Percentiles rank a stretch among this genome's conserved stretches.
Conservation (phyloP, 2,113 vertebrate species). For the Galbula dea region DNA sequence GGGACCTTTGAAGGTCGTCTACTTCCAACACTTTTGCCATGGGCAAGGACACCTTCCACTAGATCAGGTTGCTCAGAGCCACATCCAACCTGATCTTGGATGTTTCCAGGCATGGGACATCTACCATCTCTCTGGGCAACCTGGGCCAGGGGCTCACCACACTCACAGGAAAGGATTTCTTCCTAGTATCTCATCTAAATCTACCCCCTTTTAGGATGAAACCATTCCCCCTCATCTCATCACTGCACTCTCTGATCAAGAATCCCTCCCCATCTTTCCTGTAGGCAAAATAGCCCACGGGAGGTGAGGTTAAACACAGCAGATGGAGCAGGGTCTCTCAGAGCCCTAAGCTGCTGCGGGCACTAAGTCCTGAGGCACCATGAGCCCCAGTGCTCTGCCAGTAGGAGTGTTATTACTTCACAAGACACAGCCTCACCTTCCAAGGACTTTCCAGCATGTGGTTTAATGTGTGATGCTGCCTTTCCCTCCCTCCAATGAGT, state of each 20-base stretch:
- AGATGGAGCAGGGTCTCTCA: background rate
- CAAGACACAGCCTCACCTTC: background rate
- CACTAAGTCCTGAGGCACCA: background rate
- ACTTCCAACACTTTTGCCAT: background rate
- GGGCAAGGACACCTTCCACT: background rate
- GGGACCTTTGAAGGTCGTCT: background rate
- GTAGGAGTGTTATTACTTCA: background rate
- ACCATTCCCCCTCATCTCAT: background rate
- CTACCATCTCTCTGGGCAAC: background rate
- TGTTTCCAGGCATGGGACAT: background rate
- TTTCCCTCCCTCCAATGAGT: background rate
- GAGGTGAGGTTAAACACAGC: background rate
- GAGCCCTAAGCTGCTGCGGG: background rate
- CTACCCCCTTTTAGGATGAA: background rate
- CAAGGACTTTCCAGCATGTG: background rate
- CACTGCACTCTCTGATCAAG: background rate
- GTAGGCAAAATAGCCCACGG: background rate
- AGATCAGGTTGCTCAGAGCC: background rate
- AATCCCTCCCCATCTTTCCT: background rate
- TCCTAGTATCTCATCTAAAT: background rate
- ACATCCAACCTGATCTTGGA: background rate
- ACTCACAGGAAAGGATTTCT: background rate
- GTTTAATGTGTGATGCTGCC: accelerated
- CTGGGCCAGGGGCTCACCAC: background rate
- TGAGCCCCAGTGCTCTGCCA: background rate